Evolutionary conservation across 92 coral and sea anemone species (phyloP), one percentile per base, ranked within the genome.

Genomic region (Phenganax marumi): DNA sequence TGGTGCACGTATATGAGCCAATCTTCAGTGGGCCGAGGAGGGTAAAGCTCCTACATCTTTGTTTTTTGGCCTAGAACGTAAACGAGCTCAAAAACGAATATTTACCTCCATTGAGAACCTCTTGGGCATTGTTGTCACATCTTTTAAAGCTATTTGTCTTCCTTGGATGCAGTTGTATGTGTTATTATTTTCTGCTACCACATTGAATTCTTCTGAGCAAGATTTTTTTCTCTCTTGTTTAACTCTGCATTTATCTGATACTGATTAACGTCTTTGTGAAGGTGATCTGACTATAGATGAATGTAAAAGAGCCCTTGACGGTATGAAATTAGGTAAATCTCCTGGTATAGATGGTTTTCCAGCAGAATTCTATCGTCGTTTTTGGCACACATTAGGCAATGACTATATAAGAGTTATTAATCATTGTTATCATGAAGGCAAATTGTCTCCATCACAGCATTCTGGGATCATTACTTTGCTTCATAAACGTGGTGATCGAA

Each of bases 391-490:
- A 0, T 70, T 89, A 1, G 92, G 89, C 0, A 12, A 22, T 0
- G 97, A 91, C 51, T 79, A 87, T 0, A 90, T 91, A 0, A 17
- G 17, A 0, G 91, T 89, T 0, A 51, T 87, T 0, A 89, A 91
- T 65, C 48, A 66, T 13, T 73, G 85, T 14, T 76, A 18, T 6
- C 12, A 8, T 1, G 8, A 60, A 2, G 87, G 87, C 0, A 3
- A 2, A 19, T 18, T 89, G 9, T 57, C 90, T 0, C 1, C 17
- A 0, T 81, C 88, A n/a, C 92, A 89, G 46, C 65, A 88, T 0
- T 14, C 12, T 1, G 88, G 84, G 0, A 19, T 78, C 1, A 87
- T 91, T 7, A 33, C 43, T 5, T 33, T 33, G 5, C 43, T 33
- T 5, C 43, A 33, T 5, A 33, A 33, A 33, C 43, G 43, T 1